Evolutionary conservation across 2,797 vertebrate genomes (phyloP).

Genomic region (Etheostoma nigrum): DNA sequence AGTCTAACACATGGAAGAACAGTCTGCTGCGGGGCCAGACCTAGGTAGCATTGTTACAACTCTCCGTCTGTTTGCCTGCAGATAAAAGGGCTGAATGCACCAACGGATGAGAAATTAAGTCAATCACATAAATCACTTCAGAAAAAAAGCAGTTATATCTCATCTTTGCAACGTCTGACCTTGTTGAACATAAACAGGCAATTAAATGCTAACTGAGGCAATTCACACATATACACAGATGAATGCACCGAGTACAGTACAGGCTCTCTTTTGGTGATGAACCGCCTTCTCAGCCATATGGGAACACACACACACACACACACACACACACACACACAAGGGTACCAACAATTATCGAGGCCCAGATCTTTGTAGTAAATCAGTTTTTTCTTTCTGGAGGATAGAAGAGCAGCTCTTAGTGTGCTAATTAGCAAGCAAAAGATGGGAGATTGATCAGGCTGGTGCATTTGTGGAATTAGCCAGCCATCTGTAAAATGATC

Average conservation of each 20-base stretch:
- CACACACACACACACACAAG: not conserved
- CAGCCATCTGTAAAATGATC: conserved; percentile 84
- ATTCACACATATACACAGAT: conserved; percentile 20
- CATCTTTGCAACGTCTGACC: conserved; percentile 70
- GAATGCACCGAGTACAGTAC: conserved; percentile 16
- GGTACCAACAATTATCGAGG: conserved; percentile 57
- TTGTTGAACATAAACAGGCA: conserved; percentile 72
- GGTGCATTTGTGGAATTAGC: conserved; percentile 83
- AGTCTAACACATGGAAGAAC: conserved; percentile 76
- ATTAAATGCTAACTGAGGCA: conserved; percentile 74
- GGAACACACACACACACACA: conserved; percentile 33
- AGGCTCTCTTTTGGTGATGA: conserved; percentile 24
- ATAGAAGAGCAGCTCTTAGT: conserved; percentile 65
- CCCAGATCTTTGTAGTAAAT: conserved; percentile 74
- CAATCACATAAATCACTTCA: conserved; percentile 58
- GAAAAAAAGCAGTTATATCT: conserved; percentile 41
- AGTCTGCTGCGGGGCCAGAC: conserved; percentile 71
- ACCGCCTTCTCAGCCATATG: conserved; percentile 54
- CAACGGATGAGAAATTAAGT: conserved; percentile 65
- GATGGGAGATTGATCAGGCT: conserved; percentile 83
- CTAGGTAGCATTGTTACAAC: conserved; percentile 73
- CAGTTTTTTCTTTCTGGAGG: conserved; percentile 52
- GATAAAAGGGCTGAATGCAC: conserved; percentile 61
- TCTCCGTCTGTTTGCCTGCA: conserved; percentile 71
- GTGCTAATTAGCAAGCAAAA: conserved; percentile 79